phyloP scores from a whole-genome alignment of 2,888 invertebrate species.

The Hartigia nigra region DNA sequence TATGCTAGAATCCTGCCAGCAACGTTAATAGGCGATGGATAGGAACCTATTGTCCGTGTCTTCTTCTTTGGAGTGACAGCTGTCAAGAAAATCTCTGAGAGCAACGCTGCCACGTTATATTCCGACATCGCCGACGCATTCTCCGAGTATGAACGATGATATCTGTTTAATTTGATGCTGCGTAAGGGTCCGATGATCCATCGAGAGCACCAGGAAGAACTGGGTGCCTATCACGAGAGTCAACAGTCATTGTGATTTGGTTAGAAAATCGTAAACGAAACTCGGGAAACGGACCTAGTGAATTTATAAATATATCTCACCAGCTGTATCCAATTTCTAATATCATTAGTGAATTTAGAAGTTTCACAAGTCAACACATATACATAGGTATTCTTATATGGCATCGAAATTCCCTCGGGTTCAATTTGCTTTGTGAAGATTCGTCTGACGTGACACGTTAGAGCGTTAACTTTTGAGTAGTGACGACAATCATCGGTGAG shows the following conservation, averaged over 20 bases:
- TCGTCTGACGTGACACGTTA: neutral
- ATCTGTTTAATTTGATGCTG: neutral
- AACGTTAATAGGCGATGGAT: conserved; percentile 35
- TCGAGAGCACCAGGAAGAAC: neutral
- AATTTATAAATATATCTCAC: neutral
- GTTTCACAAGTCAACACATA: neutral
- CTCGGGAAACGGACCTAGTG: neutral
- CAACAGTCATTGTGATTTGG: neutral
- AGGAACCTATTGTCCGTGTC: conserved; percentile 16
- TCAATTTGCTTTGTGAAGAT: neutral
- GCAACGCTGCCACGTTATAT: neutral
- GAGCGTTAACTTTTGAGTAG: neutral
- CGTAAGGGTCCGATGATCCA: neutral
- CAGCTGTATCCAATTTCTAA: neutral
- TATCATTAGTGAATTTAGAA: neutral
- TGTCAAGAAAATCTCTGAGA: neutral
- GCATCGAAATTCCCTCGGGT: neutral
- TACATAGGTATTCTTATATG: neutral
- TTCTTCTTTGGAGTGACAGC: conserved; percentile 5
- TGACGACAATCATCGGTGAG: conserved; percentile 9
- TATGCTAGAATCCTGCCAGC: conserved; percentile 7
- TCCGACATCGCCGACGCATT: neutral
- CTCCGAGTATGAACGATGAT: neutral
- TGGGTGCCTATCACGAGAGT: neutral
- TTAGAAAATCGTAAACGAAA: neutral